Evolutionary conservation across 1,140 invertebrate species (phyloP).

Genomic region (Penaeus vannamei): DNA sequence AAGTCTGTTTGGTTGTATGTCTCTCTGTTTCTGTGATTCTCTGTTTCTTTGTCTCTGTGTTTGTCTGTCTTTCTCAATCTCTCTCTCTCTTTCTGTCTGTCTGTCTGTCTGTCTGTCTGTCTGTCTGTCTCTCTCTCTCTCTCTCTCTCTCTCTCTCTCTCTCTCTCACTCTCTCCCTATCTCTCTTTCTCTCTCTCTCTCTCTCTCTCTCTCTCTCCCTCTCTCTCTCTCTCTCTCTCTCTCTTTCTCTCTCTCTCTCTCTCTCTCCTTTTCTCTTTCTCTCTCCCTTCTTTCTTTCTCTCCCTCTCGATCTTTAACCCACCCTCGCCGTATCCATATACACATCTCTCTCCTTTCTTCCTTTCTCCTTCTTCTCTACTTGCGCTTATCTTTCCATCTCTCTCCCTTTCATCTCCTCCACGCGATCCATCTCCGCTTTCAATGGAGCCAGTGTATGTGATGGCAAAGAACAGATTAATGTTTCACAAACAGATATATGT

Average conservation of each 20-base stretch:
- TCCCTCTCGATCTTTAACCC: too few relatives aligned
- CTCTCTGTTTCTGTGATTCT: too few relatives aligned
- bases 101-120: conserved; percentile 37
- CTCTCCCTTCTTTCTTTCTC: too few relatives aligned
- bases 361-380: neutral
- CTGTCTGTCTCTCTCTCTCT: neutral
- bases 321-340: too few relatives aligned
- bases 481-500: too few relatives aligned
- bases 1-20: too few relatives aligned
- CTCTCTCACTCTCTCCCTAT: neutral
- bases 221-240: neutral
- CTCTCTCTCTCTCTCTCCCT: neutral
- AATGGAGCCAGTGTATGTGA: too few relatives aligned
- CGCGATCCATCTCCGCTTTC: too few relatives aligned
- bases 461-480: too few relatives aligned
- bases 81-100: conserved; percentile 34
- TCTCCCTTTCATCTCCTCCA: neutral
- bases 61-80: neutral
- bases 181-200: neutral
- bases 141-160: too few relatives aligned
- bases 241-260: neutral
- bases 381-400: neutral
- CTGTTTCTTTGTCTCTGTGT: too few relatives aligned
- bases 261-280: too few relatives aligned
- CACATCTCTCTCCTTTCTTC: neutral